A percentile compares a stretch with the other conserved stretches of the same genome.
Evolutionary conservation across 2,888 invertebrate genomes (phyloP).

Genomic region (Metacarcinus magister): DNA sequence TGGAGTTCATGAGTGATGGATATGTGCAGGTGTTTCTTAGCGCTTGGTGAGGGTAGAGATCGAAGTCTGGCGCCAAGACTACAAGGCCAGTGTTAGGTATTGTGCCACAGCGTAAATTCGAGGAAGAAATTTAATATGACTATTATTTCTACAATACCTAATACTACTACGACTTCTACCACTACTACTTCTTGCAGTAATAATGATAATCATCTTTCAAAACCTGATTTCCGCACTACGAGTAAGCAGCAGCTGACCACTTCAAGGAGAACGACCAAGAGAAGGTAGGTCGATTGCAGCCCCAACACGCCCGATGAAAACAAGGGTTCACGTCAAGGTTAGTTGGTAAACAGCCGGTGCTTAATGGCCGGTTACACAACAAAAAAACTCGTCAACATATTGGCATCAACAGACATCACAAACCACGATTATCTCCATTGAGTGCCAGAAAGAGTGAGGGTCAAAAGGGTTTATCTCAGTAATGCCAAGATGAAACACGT

Average conservation of each 20-base stretch:
- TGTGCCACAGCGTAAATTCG: no score
- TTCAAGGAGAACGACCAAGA: background rate
- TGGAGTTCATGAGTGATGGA: background rate
- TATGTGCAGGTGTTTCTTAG: background rate
- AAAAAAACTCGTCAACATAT: background rate
- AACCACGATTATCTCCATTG: background rate
- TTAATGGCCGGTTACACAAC: background rate
- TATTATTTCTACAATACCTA: background rate
- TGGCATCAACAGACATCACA: background rate
- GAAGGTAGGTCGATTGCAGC: background rate
- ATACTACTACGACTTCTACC: slow-evolving; percentile 54
- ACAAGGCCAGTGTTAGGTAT: background rate
- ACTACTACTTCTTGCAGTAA: slow-evolving; percentile 4
- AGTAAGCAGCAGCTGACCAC: background rate
- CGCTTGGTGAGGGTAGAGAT: background rate
- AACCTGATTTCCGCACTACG: background rate
- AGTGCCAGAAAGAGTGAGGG: background rate
- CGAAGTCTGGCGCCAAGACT: background rate
- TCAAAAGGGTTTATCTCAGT: background rate
- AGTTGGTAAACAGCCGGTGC: background rate
- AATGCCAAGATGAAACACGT: background rate
- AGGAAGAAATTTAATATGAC: no score
- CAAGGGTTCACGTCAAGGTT: background rate
- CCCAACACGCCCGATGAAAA: background rate
- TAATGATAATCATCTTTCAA: background rate